These are phyloP conservation scores for Capreolus pygargus DNA, from an alignment of 2,113 vertebrate genomes.

Conservation along the genomic window DNA sequence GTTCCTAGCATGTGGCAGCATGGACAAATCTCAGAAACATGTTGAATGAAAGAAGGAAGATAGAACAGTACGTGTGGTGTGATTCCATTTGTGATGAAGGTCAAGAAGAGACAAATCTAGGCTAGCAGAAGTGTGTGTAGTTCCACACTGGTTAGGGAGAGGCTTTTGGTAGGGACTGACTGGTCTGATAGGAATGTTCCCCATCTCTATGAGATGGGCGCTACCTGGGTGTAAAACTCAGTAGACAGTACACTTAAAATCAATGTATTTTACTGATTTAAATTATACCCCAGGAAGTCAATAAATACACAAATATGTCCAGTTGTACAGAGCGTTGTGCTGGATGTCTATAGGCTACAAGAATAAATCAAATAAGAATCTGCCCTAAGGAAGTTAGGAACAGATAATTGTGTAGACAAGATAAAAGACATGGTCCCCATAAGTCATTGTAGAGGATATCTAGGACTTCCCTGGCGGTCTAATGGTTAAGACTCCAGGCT, in stretches of 20 bases:
- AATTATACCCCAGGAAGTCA: neutral
- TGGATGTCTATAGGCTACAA: neutral
- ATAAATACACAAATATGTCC: neutral
- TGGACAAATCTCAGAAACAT: neutral
- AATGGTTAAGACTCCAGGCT: neutral
- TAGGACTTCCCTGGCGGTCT: neutral
- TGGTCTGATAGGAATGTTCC: neutral
- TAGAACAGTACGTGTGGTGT: neutral
- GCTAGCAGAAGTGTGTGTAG: neutral
- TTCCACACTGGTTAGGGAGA: neutral
- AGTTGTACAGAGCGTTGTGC: neutral
- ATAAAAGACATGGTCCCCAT: neutral
- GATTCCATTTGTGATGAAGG: neutral
- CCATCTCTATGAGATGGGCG: neutral
- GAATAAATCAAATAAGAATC: neutral
- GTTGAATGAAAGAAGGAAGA: neutral
- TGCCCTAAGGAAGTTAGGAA: neutral
- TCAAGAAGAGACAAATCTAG: neutral
- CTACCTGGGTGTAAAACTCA: neutral
- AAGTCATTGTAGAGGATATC: neutral
- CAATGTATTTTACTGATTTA: neutral
- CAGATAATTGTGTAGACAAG: neutral
- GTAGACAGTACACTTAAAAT: neutral
- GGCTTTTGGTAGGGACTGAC: neutral
- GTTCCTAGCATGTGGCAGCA: neutral